Percentiles rank a stretch among this genome's conserved stretches.
Evolutionary conservation across 2,888 invertebrate species (phyloP).

Genomic region (Heliconius ethilla): DNA sequence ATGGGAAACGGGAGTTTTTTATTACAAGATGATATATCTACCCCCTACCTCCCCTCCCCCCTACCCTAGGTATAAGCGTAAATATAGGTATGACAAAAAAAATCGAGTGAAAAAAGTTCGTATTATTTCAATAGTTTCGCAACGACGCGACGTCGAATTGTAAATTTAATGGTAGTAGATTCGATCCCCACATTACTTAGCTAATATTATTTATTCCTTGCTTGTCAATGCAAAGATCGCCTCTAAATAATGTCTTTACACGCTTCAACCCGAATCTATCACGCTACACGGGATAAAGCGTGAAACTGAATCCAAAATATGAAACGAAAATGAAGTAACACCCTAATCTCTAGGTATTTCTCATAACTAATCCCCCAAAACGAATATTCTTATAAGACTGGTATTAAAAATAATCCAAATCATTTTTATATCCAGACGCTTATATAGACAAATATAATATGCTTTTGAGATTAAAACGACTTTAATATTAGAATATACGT

Average conservation of each 20-base stretch:
- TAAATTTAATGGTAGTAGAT: too few species aligned
- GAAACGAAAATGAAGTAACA: background rate
- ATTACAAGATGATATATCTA: background rate
- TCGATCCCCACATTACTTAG: too few species aligned
- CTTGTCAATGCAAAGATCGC: too few species aligned
- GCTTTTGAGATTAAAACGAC: conserved; percentile 22
- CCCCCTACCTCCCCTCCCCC: too few species aligned
- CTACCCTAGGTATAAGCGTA: too few species aligned
- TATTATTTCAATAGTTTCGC: too few species aligned
- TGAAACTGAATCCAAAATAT: background rate
- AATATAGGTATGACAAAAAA: too few species aligned
- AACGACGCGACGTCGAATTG: too few species aligned
- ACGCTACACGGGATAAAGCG: background rate
- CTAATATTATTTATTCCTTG: too few species aligned
- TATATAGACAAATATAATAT: conserved; percentile 2
- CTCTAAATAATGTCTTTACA: too few species aligned
- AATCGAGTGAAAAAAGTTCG: too few species aligned
- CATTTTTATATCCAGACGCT: conserved; percentile 20
- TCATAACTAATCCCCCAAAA: conserved; percentile 11
- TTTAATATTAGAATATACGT: conserved; percentile 7
- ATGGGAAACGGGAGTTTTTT: background rate
- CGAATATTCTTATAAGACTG: background rate
- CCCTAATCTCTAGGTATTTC: background rate
- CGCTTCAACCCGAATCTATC: background rate
- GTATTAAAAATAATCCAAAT: conserved; percentile 20